Conservation (phyloP, 2,888 invertebrate species). For the Leucophenga maculata region DNA sequence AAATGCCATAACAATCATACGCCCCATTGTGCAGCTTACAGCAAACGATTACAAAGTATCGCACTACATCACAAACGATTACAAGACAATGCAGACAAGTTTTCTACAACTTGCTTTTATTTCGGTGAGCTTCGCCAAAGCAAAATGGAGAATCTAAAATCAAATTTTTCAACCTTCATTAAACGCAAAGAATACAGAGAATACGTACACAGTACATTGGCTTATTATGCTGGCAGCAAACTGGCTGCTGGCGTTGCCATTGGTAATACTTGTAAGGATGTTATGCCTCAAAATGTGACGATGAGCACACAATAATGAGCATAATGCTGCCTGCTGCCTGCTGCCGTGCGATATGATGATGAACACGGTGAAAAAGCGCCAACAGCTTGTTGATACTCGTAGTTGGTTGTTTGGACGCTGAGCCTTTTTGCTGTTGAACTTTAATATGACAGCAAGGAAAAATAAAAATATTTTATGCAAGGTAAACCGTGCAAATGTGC, state of each 20-base stretch:
- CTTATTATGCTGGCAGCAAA: slow-evolving; percentile 15
- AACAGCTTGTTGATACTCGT: slow-evolving; percentile 25
- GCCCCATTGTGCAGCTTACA: slow-evolving; percentile 54
- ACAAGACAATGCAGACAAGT: slow-evolving; percentile 16
- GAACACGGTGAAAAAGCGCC: not conserved
- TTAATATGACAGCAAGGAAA: slow-evolving; percentile 38
- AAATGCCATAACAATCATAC: slow-evolving; percentile 56
- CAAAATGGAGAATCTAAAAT: slow-evolving; percentile 39
- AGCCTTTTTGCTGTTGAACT: slow-evolving; percentile 14
- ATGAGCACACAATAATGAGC: too few relatives aligned
- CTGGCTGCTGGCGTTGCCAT: not conserved
- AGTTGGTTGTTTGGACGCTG: not conserved
- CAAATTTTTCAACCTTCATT: slow-evolving; percentile 61
- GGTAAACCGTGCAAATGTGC: slow-evolving; percentile 7
- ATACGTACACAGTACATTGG: not conserved
- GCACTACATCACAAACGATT: slow-evolving; percentile 15
- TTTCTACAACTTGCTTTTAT: too few relatives aligned
- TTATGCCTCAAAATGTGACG: not conserved
- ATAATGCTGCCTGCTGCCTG: slow-evolving; percentile 40
- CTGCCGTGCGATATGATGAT: slow-evolving; percentile 37
- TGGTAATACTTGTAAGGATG: not conserved
- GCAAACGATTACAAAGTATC: slow-evolving; percentile 9
- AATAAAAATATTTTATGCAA: not conserved
- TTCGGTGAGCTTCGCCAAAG: not conserved
- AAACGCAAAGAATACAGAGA: slow-evolving; percentile 40